Conservation (phyloP, 2,797 vertebrate species). For the Chaenodraco wilsoni region DNA sequence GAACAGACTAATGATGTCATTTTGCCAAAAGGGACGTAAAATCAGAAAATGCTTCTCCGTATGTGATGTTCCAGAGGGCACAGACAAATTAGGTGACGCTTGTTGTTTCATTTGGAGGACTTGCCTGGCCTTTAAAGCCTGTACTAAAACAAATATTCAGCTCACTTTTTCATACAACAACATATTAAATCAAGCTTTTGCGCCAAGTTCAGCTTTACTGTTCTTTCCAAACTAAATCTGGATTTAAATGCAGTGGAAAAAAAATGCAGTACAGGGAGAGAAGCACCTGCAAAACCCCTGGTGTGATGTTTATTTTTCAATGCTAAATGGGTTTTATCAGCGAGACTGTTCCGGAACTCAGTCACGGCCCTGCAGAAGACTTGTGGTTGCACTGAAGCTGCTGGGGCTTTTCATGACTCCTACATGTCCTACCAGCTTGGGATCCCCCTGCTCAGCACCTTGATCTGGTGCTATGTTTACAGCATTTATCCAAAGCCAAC, state of each 20-base stretch:
- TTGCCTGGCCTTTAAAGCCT: slow-evolving; percentile 11
- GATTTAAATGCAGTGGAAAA: slow-evolving; percentile 26
- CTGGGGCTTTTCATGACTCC: slow-evolving; percentile 47
- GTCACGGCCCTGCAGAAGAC: slow-evolving; percentile 33
- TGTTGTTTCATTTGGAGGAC: background rate
- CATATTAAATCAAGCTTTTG: slow-evolving; percentile 23
- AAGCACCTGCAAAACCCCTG: slow-evolving; percentile 48
- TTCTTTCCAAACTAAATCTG: slow-evolving; percentile 46
- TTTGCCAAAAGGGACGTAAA: background rate
- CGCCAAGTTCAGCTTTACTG: slow-evolving; percentile 32
- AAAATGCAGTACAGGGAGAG: slow-evolving; percentile 13
- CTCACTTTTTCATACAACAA: slow-evolving; percentile 38
- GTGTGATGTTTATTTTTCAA: slow-evolving; percentile 59
- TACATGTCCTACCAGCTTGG: slow-evolving; percentile 66
- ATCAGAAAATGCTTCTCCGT: background rate
- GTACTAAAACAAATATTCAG: slow-evolving; percentile 26
- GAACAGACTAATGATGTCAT: background rate
- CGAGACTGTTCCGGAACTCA: slow-evolving; percentile 38
- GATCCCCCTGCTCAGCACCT: slow-evolving; percentile 67
- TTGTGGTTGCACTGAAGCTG: slow-evolving; percentile 41
- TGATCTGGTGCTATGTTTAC: slow-evolving; percentile 68
- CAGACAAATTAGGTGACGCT: background rate
- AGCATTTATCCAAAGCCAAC: slow-evolving; percentile 64
- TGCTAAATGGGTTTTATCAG: slow-evolving; percentile 47
- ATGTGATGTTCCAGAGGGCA: background rate